phyloP scores from a whole-genome alignment of 2,888 invertebrate species.

The Pheosia tremula region DNA sequence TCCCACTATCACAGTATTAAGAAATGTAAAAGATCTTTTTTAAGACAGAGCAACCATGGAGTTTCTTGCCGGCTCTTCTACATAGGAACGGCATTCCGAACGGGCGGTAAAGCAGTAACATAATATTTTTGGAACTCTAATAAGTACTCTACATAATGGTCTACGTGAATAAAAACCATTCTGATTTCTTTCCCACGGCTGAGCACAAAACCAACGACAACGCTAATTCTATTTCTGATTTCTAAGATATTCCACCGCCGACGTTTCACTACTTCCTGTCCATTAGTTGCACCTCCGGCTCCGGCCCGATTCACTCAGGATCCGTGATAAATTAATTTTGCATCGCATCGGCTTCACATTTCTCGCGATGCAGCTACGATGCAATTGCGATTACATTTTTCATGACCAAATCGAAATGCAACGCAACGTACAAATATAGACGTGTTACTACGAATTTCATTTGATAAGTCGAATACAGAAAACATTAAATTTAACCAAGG shows the following conservation, averaged over 20 bases:
- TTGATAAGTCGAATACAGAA: neutral
- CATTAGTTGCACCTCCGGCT: constrained; percentile 53
- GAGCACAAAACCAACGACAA: constrained; percentile 1
- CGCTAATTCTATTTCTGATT: constrained; percentile 20
- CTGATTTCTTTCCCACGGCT: too few relatives aligned
- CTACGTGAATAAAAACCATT: too few relatives aligned
- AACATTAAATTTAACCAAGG: too few relatives aligned
- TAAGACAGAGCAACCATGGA: too few relatives aligned
- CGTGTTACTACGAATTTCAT: neutral
- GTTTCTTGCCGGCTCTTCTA: too few relatives aligned
- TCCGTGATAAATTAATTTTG: constrained; percentile 61
- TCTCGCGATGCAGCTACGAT: constrained; percentile 37
- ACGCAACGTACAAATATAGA: constrained; percentile 15
- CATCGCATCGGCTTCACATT: constrained; percentile 37
- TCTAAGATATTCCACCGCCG: constrained; percentile 22
- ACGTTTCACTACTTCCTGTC: constrained; percentile 40
- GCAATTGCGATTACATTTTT: constrained; percentile 49
- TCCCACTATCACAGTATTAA: too few relatives aligned
- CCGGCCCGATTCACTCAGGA: constrained; percentile 41
- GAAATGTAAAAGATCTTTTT: too few relatives aligned
- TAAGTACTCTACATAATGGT: too few relatives aligned
- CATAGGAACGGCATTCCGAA: too few relatives aligned
- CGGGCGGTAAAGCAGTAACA: too few relatives aligned
- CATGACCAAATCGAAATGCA: constrained; percentile 45
- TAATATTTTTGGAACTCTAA: too few relatives aligned